A percentile compares a stretch with the other conserved stretches of the same genome.
Conservation (phyloP, 1,140 invertebrate species). For the Coptotermes formosanus region DNA sequence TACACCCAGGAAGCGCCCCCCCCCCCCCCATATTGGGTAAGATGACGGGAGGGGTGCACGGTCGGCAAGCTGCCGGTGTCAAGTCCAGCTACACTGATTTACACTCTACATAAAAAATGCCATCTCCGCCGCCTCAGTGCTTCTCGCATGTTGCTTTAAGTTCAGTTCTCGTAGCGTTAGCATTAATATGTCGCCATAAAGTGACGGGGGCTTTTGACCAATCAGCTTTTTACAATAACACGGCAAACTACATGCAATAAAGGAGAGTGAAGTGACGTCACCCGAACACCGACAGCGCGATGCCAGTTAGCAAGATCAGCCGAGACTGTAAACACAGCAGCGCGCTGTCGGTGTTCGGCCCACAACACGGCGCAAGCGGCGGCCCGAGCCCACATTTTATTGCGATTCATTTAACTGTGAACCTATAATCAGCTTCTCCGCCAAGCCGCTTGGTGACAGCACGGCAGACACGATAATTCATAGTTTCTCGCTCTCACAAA, state of each 20-base stretch:
- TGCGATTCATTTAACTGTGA: not conserved
- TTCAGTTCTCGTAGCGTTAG: no score
- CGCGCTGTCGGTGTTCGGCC: not conserved
- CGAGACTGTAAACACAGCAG: not conserved
- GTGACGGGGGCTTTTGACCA: no score
- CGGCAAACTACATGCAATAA: not conserved
- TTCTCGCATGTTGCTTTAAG: no score
- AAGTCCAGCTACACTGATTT: no score
- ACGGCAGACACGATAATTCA: not conserved
- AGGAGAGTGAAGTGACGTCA: not conserved
- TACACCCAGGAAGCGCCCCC: no score
- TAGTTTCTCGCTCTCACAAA: not conserved
- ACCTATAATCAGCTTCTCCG: slow-evolving; percentile 6
- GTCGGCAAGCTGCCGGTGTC: no score
- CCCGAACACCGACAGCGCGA: not conserved
- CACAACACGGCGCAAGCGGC: not conserved
- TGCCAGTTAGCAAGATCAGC: not conserved
- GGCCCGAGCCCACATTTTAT: not conserved
- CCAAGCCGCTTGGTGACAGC: not conserved
- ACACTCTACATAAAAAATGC: no score
- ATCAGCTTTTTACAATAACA: no score
- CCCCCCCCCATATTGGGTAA: no score
- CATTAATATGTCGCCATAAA: no score
- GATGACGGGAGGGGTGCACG: no score
- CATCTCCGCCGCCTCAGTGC: no score